Base-by-base conservation (phyloP, 2,888 invertebrate genomes). In the Plagodis pulveraria region DNA sequence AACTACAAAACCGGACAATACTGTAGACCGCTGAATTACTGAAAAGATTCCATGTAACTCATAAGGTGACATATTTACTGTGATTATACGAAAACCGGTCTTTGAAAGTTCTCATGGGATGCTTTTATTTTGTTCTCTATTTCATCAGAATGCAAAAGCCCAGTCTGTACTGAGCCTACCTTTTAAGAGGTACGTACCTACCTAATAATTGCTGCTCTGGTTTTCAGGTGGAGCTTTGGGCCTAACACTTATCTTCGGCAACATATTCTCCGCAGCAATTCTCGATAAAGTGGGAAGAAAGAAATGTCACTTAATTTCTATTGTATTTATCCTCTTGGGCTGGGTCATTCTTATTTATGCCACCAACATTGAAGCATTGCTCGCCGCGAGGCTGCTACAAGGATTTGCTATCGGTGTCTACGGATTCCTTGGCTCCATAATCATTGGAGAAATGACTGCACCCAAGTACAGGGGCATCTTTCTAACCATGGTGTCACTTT, bases 401-500 rank as follows among this genome's bases (percentile, higher is more conserved):
- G 94, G 94, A 59, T 70, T 94, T 50, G 82, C 93, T 46, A 91
- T 93, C 79, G 95, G 95, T 0, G 83, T 95, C 78, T 77, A 94
- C 0, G 94, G 94, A 0, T 86, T 94, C 0, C 70, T 93, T 1
- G 90, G 90, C 0, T 91, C 94, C 0, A 93, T 94, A 34, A 94
- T 94, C 66, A 93, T 94, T 33, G 94, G 93, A 41, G 95, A 95
- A 87, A 94, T 91, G 78, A 93, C 93, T 0, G 92, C 94, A 50
- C 95, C 94, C 0, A 93, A 85, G 55, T 92, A 95, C 56, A 87
- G 96, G 48, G 95, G 96, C 34, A 89, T 94, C 5, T 91, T 95
- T 22, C 84, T 95, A 10, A 93, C 95, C 1, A 88, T 93, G 6
- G 93, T 95, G 0, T 94, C 95, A 0, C 78, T 95, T 11, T 93